Base-by-base conservation (phyloP, 53 echinoderm and acorn worm species). In the Astropecten irregularis region DNA sequence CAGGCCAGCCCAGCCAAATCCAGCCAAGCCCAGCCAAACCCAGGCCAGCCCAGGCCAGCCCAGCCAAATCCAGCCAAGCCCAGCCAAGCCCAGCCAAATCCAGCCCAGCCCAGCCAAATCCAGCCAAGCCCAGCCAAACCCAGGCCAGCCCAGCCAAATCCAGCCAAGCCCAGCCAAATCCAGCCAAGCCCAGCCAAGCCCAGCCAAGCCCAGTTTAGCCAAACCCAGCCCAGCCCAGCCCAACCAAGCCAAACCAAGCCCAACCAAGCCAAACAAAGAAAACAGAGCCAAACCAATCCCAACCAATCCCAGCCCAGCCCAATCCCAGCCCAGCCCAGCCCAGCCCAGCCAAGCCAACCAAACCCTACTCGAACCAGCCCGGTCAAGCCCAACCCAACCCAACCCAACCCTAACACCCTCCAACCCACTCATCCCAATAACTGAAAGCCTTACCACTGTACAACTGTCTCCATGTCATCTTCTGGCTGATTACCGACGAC, bases 401-500 rank as follows among this genome's bases (percentile, higher is more conserved):
- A 8, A 42, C 42, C 11, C 42, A 42, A 42, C 42, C 42, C 42
- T 6, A 11, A 8, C 42, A n/a, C 42, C 6, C 11, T 11, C 42
- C 42, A 42, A 11, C 42, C 42, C 42, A 42, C 42, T 42, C 42
- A 8, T 6, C 6, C 33, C 15, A 11, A 18, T 28, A 27, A 35
- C 20, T 9, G 6, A 26, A 19, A 22, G n/a, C 68, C 95, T 91
- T 89, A 95, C 96, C 96, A 96, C 13, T 96, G 89, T 16, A 85
- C 89, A 44, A 87, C 64, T 2, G 55, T 60, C 37, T 68, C 67
- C 96, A 96, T 93, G 19, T 83, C 86, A 23, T 93, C 57, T 19
- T 89, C 77, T 10, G 96, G 93, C 64, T 93, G 96, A 74, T 96
- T 96, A 13, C 96, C 96, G 22, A 96, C 96, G 0, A 96, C 49